Percentiles rank a stretch among this genome's conserved stretches.
phyloP scores from a whole-genome alignment of 2,888 invertebrate genomes.

The Hedychridium roseum region DNA sequence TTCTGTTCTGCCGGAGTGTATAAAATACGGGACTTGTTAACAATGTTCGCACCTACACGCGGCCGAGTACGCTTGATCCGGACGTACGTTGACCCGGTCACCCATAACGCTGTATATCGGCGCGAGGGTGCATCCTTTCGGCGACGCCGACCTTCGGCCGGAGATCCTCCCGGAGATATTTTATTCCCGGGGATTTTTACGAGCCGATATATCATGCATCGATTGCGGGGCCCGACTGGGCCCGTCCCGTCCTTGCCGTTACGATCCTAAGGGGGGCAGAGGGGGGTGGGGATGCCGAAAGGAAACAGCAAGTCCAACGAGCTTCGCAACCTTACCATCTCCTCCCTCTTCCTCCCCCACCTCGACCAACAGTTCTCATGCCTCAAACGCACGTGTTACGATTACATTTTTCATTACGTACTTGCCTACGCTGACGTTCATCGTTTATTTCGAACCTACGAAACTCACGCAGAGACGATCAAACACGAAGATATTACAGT shows the following conservation, averaged over 20 bases:
- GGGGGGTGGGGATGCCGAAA: conserved; percentile 24
- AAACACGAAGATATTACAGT: too few species aligned
- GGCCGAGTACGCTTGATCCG: conserved; percentile 19
- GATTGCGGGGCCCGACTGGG: conserved; percentile 41
- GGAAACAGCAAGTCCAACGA: too few species aligned
- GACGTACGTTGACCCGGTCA: conserved; percentile 30
- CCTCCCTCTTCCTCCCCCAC: too few species aligned
- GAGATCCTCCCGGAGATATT: conserved; percentile 60
- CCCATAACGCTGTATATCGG: conserved; percentile 31
- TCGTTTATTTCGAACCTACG: too few species aligned
- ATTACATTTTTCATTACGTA: too few species aligned
- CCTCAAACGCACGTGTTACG: too few species aligned
- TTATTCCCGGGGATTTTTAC: conserved; percentile 63
- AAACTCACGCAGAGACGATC: too few species aligned
- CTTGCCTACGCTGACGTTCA: too few species aligned
- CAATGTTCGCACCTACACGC: conserved; percentile 60
- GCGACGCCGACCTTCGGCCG: conserved; percentile 61
- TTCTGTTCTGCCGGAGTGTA: conserved; percentile 46
- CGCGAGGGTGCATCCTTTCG: conserved; percentile 54
- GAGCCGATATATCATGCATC: conserved; percentile 64
- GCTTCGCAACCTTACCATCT: too few species aligned
- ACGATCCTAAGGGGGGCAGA: conserved; percentile 22
- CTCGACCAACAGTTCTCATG: too few species aligned
- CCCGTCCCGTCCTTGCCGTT: too few species aligned
- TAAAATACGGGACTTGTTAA: conserved; percentile 62